phyloP scores from a whole-genome alignment of 1,140 invertebrate species.

The Neuroterus valhalla region DNA sequence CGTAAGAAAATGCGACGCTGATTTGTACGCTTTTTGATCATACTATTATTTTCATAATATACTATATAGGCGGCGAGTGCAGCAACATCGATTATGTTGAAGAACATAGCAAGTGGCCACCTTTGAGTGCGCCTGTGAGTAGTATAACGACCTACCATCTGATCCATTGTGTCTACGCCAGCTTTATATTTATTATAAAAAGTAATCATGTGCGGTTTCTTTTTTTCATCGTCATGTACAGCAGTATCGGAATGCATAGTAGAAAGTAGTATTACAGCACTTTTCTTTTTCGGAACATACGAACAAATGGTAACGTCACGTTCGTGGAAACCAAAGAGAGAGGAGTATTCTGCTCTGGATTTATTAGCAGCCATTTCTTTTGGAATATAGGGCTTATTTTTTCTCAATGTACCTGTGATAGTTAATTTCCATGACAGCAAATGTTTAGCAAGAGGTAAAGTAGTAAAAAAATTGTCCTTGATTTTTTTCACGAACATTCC shows the following conservation, averaged over 20 bases:
- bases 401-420: conserved; percentile 32
- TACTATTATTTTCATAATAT: no score
- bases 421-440: conserved; percentile 35
- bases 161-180: conserved; percentile 70
- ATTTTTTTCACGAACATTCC: neutral
- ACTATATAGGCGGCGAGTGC: conserved; percentile 9
- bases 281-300: conserved; percentile 57
- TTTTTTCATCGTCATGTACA: conserved; percentile 39
- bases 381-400: conserved; percentile 36
- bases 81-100: conserved; percentile 57
- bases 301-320: conserved; percentile 46
- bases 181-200: conserved; percentile 65
- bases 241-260: conserved; percentile 58
- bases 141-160: conserved; percentile 57
- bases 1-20: neutral
- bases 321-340: conserved; percentile 57
- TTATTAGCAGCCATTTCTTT: conserved; percentile 32
- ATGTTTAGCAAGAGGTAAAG: conserved; percentile 13
- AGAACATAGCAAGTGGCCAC: conserved; percentile 62
- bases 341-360: conserved; percentile 43
- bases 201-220: conserved; percentile 57
- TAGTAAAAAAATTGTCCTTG: conserved; percentile 39
- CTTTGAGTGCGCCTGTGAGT: conserved; percentile 47
- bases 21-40: conserved; percentile 18
- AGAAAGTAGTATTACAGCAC: conserved; percentile 59